Conservation (phyloP, 2,797 vertebrate genomes). For the Mus minutoides region DNA sequence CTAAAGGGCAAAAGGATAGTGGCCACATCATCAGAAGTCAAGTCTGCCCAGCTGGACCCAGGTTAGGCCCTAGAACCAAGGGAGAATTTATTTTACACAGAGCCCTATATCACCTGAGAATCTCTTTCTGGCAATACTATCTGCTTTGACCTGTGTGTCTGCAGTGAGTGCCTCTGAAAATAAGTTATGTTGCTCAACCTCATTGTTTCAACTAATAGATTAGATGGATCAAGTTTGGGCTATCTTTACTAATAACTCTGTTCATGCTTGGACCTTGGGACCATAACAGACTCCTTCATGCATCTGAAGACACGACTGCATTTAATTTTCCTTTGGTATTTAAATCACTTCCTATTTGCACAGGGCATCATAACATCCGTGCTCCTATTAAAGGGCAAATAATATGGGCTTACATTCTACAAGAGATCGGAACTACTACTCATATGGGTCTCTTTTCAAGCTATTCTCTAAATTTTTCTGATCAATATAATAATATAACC, state of each 20-base stretch:
- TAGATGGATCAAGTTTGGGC: not conserved
- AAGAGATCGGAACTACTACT: not conserved
- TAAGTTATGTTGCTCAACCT: not conserved
- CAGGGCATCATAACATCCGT: not conserved
- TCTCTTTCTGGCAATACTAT: not conserved
- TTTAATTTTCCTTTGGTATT: not conserved
- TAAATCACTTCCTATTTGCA: not conserved
- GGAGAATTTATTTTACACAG: not conserved
- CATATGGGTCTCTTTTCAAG: not conserved
- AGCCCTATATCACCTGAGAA: not conserved
- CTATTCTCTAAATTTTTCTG: not conserved
- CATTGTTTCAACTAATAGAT: not conserved
- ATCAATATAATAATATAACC: not conserved
- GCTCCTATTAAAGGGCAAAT: not conserved
- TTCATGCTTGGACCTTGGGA: not conserved
- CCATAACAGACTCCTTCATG: not conserved
- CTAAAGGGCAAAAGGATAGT: not conserved
- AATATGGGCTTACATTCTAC: not conserved
- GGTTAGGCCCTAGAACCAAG: not conserved
- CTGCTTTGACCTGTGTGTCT: not conserved
- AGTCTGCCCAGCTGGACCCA: not conserved
- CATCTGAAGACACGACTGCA: not conserved
- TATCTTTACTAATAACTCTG: not conserved
- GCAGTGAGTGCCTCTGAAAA: not conserved
- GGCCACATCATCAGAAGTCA: not conserved